Evolutionary conservation across 2,113 vertebrate genomes (phyloP), one percentile per base, ranked within the genome.

Genomic region (Tonatia bakeri): DNA sequence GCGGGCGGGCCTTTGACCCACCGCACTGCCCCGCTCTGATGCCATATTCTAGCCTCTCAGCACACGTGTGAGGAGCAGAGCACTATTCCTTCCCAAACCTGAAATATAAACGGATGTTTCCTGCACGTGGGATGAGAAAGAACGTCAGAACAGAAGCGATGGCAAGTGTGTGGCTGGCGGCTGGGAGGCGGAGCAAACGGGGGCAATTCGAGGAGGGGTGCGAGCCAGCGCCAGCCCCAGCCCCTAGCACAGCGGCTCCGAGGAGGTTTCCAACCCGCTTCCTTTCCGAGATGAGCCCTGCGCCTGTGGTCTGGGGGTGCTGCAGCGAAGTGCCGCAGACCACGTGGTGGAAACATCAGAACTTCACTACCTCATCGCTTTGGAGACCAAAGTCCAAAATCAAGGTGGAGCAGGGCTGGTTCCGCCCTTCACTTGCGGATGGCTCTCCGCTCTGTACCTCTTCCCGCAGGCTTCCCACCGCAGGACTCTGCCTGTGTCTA

Each of bases 11-110:
- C 36, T 13, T 38, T 24, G 40, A 40, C 17, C 67, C 45, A 38
- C 7, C 0, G 4, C 0, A 43, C 52, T 14, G 7, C 52, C 31
- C 28, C 24, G 12, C 31, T 0, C 10, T 33, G 61, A 33, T 1
- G 40, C 40, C 80, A 54, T 24, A 45, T 13, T 77, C 43, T 38
- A 14, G 4, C 3, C 36, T 80, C 47, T 31, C 22, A 3, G 22
- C 47, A 80, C 70, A 38, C 1, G 0, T 79, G 31, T 24, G 87
- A 45, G 61, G 69, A 59, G 50, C 59, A 64, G 5, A 69, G 17
- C 40, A 56, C 65, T 56, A 33, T 33, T 31, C 4, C 17, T 70
- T 69, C 8, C 45, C 56, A 26, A 54, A 19, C 59, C 24, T 50
- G n/a, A 61, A 50, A 61, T 5, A 43, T 6, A 59, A 40, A 76